Percentiles rank a stretch among this genome's conserved stretches.
phyloP scores from a whole-genome alignment of 1,140 invertebrate genomes.

The Drosophila watanabei region DNA sequence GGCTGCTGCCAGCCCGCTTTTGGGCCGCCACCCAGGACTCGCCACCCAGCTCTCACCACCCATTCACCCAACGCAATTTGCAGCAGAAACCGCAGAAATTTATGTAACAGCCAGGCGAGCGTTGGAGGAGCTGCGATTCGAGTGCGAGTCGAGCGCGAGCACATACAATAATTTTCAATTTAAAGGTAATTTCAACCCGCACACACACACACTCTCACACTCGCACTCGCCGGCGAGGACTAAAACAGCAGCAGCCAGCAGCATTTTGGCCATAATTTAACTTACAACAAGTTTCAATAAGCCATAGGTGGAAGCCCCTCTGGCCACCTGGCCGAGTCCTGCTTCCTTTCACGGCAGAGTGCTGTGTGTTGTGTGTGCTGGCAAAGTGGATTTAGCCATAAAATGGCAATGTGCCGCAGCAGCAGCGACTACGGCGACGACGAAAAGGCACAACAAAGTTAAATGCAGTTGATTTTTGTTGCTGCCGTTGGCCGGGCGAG shows the following conservation, averaged over 20 bases:
- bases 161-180: slow-evolving; percentile 84
- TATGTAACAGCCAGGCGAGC: slow-evolving; percentile 58
- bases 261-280: slow-evolving; percentile 81
- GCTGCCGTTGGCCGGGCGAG: slow-evolving; percentile 41
- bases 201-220: slow-evolving; percentile 7
- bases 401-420: slow-evolving; percentile 74
- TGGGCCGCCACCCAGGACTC: slow-evolving; percentile 38
- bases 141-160: slow-evolving; percentile 74
- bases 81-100: slow-evolving; percentile 77
- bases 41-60: slow-evolving; percentile 4
- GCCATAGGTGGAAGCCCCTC: slow-evolving; percentile 48
- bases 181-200: slow-evolving; percentile 80
- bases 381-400: slow-evolving; percentile 83
- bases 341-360: slow-evolving; percentile 10
- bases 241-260: slow-evolving; percentile 58
- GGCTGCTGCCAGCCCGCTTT: slow-evolving; percentile 26
- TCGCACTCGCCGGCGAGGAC: slow-evolving; percentile 29
- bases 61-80: slow-evolving; percentile 63
- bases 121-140: slow-evolving; percentile 33
- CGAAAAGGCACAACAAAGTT: slow-evolving; percentile 76
- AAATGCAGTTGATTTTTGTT: slow-evolving; percentile 82
- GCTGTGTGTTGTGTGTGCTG: slow-evolving; percentile 29
- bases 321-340: slow-evolving; percentile 27
- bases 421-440: slow-evolving; percentile 41
- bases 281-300: slow-evolving; percentile 84